These are phyloP conservation scores for Microctonus aethiopoides DNA, from an alignment of 2,888 invertebrate genomes.

Conservation along the genomic window DNA sequence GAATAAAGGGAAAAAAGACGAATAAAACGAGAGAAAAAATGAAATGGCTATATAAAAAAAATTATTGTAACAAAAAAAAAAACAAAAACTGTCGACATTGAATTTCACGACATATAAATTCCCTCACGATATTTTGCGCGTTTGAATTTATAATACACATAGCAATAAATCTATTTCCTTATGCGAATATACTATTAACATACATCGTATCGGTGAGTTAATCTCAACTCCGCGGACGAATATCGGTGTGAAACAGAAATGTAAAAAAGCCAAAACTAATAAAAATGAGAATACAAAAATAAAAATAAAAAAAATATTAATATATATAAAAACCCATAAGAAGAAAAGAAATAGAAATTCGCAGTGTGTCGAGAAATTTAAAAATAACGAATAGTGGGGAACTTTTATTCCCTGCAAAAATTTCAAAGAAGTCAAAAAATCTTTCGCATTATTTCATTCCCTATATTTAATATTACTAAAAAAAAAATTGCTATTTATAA, in stretches of 20 bases:
- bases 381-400: too few relatives aligned
- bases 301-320: neutral
- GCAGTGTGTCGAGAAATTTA: too few relatives aligned
- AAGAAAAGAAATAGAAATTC: neutral
- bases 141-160: slow-evolving; percentile 4
- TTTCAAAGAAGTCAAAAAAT: too few relatives aligned
- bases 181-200: slow-evolving; percentile 5
- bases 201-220: slow-evolving; percentile 12
- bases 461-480: neutral
- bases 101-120: slow-evolving; percentile 13
- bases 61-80: slow-evolving; percentile 6
- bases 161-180: slow-evolving; percentile 19
- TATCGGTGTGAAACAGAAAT: slow-evolving; percentile 6
- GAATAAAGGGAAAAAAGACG: neutral
- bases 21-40: slow-evolving; percentile 3
- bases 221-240: slow-evolving; percentile 12
- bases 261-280: neutral
- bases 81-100: slow-evolving; percentile 18
- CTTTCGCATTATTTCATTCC: too few relatives aligned
- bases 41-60: neutral
- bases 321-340: neutral
- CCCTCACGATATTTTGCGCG: neutral
- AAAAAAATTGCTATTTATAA: neutral
- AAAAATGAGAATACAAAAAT: neutral
- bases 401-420: too few relatives aligned